These are phyloP conservation scores for Enteromius anoplus DNA, from an alignment of 2,797 vertebrate genomes.

Conservation along the genomic window DNA sequence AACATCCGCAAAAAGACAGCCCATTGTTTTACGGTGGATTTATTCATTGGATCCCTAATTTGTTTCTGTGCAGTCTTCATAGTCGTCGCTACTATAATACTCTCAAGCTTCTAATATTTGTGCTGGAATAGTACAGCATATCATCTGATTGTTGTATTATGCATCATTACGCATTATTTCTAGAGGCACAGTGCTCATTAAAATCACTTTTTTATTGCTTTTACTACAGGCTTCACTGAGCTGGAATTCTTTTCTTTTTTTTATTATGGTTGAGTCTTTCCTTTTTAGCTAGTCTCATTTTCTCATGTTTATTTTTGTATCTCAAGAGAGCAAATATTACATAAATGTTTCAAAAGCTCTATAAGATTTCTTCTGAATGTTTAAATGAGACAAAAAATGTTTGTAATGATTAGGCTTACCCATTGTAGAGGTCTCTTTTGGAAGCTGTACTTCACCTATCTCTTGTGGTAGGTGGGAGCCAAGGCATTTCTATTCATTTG, in stretches of 20 bases:
- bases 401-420: background rate
- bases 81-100: background rate
- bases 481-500: background rate
- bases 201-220: conserved; percentile 25
- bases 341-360: background rate
- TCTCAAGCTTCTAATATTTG: conserved; percentile 22
- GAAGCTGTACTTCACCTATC: background rate
- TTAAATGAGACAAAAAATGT: background rate
- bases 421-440: background rate
- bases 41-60: conserved; percentile 24
- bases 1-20: conserved; percentile 21
- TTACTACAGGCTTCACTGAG: conserved; percentile 30
- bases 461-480: background rate
- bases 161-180: conserved; percentile 38
- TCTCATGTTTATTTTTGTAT: conserved; percentile 1
- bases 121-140: conserved; percentile 1
- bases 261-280: too few relatives aligned
- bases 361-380: background rate
- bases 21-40: conserved; percentile 30
- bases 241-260: background rate
- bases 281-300: background rate
- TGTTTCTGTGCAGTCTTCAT: conserved; percentile 8
- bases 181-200: conserved; percentile 8
- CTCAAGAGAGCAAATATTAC: background rate
- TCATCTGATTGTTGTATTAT: conserved; percentile 21